Evolutionary conservation across 64 coral and sea anemone genomes (phyloP).

Genomic region (Catalaphyllia jardinei): DNA sequence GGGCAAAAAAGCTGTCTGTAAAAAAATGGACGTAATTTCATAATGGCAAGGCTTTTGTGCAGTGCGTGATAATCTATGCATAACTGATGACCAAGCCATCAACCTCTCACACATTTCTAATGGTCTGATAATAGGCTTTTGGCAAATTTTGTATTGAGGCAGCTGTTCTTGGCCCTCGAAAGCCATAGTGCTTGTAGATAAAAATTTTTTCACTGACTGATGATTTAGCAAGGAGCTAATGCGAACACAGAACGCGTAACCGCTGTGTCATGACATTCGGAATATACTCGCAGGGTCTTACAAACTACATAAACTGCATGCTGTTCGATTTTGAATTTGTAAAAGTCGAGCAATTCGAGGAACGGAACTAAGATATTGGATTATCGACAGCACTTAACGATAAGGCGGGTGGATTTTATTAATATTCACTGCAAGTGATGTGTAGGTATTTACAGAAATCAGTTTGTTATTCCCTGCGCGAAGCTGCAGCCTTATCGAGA

Average conservation of each 20-base stretch:
- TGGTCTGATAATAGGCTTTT: slow-evolving; percentile 97
- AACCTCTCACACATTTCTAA: slow-evolving; percentile 89
- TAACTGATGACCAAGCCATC: slow-evolving; percentile 95
- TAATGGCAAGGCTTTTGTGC: slow-evolving; percentile 84
- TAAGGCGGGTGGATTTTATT: slow-evolving; percentile 80
- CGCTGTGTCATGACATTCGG: neutral
- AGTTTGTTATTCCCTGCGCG: slow-evolving; percentile 82
- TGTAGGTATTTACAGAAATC: slow-evolving; percentile 97
- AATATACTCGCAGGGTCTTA: slow-evolving; percentile 2
- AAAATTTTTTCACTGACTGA: slow-evolving; percentile 48
- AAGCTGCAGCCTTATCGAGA: slow-evolving; percentile 85
- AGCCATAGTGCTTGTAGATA: slow-evolving; percentile 46
- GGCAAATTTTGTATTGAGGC: slow-evolving; percentile 59
- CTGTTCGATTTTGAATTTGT: slow-evolving; percentile 36
- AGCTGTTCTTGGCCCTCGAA: slow-evolving; percentile 54
- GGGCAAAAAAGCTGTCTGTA: slow-evolving; percentile 55
- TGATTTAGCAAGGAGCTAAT: slow-evolving; percentile 10
- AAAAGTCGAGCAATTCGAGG: slow-evolving; percentile 66
- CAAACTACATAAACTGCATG: slow-evolving; percentile 42
- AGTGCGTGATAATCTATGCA: slow-evolving; percentile 90
- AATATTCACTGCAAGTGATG: slow-evolving; percentile 77
- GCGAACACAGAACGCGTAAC: neutral
- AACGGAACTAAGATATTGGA: slow-evolving; percentile 89
- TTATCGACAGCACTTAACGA: slow-evolving; percentile 92
- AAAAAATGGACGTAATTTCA: slow-evolving; percentile 79